Base-by-base conservation (phyloP, 2,888 invertebrate genomes). In the Perdita meconis region DNA sequence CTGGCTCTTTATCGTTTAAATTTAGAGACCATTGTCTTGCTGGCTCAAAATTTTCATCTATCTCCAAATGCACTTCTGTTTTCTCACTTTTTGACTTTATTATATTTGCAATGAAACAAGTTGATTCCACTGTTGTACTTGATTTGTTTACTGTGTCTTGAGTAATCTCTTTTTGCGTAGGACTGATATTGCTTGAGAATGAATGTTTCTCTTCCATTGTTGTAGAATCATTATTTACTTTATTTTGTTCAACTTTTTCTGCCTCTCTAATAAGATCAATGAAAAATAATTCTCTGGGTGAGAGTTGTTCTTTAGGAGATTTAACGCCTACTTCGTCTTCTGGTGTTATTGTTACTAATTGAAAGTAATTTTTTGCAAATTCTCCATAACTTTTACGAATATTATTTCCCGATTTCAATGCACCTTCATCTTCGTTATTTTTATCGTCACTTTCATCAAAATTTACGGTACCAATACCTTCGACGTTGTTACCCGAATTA, bases 231-330 rank as follows among this genome's bases (percentile, higher is more conserved):
- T n/a, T 19, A 8, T 13, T 51, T 24, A 2, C 59, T 42, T 65
- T 66, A 22, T 30, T 51, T 36, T 42, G 60, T 19, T 86, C 84
- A 1, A 72, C 77, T 56, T 72, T 81, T n/a, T 91, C 90, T 0
- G 90, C 92, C 40, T 86, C 87, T 74, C 88, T 89, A 34, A 92
- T 90, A 38, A 93, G 81, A 84, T 93, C 93, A 24, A 90, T 88
- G 73, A 93, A 93, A 77, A 93, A 93, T 69, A 92, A 80, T 80
- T 93, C 92, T 44, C 93, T 85, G 0, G 93, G 93, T 8, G 92
- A 90, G 66, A 93, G 72, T 8, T 90, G 87, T 12, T 77, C 70
- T 34, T 86, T 82, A 5, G 75, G 51, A 10, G 69, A 67, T 2
- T 64, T 69, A 38, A 47, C 70, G 56, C 57, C 69, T 2, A 10